Evolutionary conservation across 2,888 invertebrate species (phyloP), one percentile per base, ranked within the genome.

Genomic region (Neria commutata): DNA sequence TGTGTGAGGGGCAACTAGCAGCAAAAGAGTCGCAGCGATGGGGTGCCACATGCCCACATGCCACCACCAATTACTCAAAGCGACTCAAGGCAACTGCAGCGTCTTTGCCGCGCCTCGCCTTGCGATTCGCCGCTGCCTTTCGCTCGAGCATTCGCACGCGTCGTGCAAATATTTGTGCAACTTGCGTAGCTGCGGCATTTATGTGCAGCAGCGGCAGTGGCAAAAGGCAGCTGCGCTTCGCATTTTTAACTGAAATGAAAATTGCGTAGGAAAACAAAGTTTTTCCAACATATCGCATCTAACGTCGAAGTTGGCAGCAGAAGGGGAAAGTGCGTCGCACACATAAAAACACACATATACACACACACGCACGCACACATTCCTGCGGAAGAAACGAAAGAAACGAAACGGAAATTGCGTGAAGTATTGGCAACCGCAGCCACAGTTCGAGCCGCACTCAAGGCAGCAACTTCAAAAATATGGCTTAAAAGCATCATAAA

Each of bases 291-390:
- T 14, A 6, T 37, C 37, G 37, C 37, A n/a, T n/a, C n/a, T n/a
- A n/a, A n/a, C n/a, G n/a, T n/a, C n/a, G n/a, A n/a, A n/a, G n/a
- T n/a, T n/a, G n/a, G n/a, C n/a, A n/a, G n/a, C 25, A 50, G 25
- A 45, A 26, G 14, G 23, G 33, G 21, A n/a, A 37, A 37, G 37
- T 37, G 37, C 37, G 37, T 37, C 37, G n/a, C 10, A 37, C n/a
- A 40, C 52, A 49, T 21, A 21, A 42, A 23, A 46, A 57, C 50
- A 49, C 40, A 11, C 21, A 23, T 53, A 14, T 47, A 14, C 50
- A 29, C 56, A 25, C 52, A 34, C 53, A 10, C 47, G 46, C 54
- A 17, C 23, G 23, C 40, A 37, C 21, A 40, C 48, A 40, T 33
- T 60, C 53, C 40, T 52, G n/a, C n/a, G n/a, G n/a, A n/a, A n/a